A percentile compares a stretch with the other conserved stretches of the same genome.
Conservation (phyloP, 2,113 vertebrate species). For the Oplegnathus fasciatus region DNA sequence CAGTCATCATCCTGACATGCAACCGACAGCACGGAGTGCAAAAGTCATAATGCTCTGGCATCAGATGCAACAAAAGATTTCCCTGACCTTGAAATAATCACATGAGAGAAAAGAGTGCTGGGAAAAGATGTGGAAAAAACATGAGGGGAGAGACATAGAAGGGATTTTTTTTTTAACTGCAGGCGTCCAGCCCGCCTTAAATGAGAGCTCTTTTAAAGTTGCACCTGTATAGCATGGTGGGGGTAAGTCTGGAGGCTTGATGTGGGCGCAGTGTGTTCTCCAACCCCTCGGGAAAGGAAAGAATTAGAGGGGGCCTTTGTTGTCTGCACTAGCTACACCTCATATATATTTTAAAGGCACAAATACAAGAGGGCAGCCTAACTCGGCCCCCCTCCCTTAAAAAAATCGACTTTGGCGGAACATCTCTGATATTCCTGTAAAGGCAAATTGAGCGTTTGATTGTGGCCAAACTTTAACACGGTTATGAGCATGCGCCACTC, state of each 20-base stretch:
- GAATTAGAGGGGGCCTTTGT: conserved; percentile 77
- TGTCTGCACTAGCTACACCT: conserved; percentile 76
- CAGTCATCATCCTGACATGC: conserved; percentile 17
- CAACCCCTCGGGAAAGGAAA: conserved; percentile 68
- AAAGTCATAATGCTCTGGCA: conserved; percentile 39
- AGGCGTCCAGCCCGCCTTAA: conserved; percentile 50
- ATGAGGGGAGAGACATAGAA: neutral
- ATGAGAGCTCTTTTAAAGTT: conserved; percentile 66
- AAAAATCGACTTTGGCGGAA: conserved; percentile 61
- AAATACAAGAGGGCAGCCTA: conserved; percentile 50
- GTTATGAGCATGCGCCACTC: conserved; percentile 59
- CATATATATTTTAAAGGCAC: conserved; percentile 76
- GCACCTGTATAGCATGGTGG: conserved; percentile 74
- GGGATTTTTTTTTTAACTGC: conserved; percentile 53
- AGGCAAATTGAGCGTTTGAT: conserved; percentile 79
- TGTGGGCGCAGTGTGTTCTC: conserved; percentile 64
- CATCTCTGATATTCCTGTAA: conserved; percentile 81
- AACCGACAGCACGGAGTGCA: neutral
- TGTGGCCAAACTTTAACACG: conserved; percentile 74
- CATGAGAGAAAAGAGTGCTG: conserved; percentile 27
- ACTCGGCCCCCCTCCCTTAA: neutral
- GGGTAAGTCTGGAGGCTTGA: conserved; percentile 69
- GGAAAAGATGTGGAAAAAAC: conserved; percentile 30
- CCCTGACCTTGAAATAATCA: conserved; percentile 42
- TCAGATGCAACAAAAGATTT: conserved; percentile 53